These are phyloP conservation scores for Neuroterus valhalla DNA, from an alignment of 1,140 invertebrate species.

Conservation along the genomic window DNA sequence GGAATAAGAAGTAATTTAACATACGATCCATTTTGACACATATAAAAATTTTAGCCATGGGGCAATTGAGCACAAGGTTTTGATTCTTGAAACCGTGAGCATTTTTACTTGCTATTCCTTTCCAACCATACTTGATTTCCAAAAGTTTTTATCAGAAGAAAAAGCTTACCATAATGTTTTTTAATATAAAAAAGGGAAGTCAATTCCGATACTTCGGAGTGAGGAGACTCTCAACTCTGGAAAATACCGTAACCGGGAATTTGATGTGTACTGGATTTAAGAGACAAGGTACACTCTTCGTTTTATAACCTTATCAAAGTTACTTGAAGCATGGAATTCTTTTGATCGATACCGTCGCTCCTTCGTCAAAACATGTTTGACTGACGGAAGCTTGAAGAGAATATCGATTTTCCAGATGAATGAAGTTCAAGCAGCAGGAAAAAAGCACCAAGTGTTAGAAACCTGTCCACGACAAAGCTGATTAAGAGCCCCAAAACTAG, in stretches of 20 bases:
- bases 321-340: slow-evolving; percentile 27
- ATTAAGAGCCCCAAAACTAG: slow-evolving; percentile 18
- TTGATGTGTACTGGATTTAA: slow-evolving; percentile 22
- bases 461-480: slow-evolving; percentile 4
- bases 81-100: too few relatives aligned
- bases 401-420: slow-evolving; percentile 20
- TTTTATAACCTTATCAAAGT: slow-evolving; percentile 11
- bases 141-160: not conserved
- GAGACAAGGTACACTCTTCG: slow-evolving; percentile 22
- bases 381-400: slow-evolving; percentile 8
- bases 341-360: slow-evolving; percentile 19
- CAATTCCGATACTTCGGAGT: not conserved
- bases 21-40: too few relatives aligned
- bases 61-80: too few relatives aligned
- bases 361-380: slow-evolving; percentile 11
- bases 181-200: not conserved
- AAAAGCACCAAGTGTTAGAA: slow-evolving; percentile 3
- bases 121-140: not conserved
- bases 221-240: not conserved
- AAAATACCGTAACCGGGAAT: not conserved
- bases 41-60: too few relatives aligned
- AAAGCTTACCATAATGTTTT: not conserved
- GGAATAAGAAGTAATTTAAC: too few relatives aligned
- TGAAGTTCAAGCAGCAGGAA: not conserved
- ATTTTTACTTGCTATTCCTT: too few relatives aligned